A percentile compares a stretch with the other conserved stretches of the same genome.
Evolutionary conservation across 2,888 invertebrate species (phyloP).

Genomic region (Byasa hedistus): DNA sequence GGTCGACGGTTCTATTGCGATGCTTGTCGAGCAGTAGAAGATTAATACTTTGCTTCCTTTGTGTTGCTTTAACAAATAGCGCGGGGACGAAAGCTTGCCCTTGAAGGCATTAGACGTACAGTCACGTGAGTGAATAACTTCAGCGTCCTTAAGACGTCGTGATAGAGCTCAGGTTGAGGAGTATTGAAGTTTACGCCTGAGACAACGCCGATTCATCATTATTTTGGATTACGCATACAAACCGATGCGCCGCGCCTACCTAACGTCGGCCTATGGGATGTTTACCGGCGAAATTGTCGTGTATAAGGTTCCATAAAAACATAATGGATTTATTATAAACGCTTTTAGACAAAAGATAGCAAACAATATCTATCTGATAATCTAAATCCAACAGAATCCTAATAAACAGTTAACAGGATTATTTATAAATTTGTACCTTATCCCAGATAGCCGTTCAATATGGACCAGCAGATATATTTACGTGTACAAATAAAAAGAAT

Average conservation of each 20-base stretch:
- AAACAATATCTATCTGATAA: not conserved
- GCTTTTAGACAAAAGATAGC: not conserved
- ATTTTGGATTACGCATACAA: conserved; percentile 48
- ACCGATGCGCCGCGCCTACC: conserved; percentile 26
- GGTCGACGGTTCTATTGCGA: conserved; percentile 51
- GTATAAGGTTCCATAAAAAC: conserved; percentile 20
- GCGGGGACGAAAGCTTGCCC: conserved; percentile 45
- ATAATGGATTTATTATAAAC: conserved; percentile 1
- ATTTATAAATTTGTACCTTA: too few relatives aligned
- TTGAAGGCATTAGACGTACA: conserved; percentile 38
- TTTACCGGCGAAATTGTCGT: conserved; percentile 17
- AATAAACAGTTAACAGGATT: too few relatives aligned
- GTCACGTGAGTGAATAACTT: conserved; percentile 16
- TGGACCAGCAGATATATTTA: not conserved
- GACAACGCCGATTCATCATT: conserved; percentile 60
- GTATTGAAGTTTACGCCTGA: conserved; percentile 33
- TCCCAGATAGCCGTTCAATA: too few relatives aligned
- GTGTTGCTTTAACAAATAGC: conserved; percentile 59
- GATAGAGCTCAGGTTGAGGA: conserved; percentile 9
- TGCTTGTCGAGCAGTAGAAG: conserved; percentile 66
- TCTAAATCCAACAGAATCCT: too few relatives aligned
- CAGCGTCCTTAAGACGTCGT: conserved; percentile 6
- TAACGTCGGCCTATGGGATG: conserved; percentile 19
- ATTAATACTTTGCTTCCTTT: conserved; percentile 73
- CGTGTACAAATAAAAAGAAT: not conserved